A percentile compares a stretch with the other conserved stretches of the same genome.
phyloP scores from a whole-genome alignment of 2,113 vertebrate species.

The Ginglymostoma cirratum region DNA sequence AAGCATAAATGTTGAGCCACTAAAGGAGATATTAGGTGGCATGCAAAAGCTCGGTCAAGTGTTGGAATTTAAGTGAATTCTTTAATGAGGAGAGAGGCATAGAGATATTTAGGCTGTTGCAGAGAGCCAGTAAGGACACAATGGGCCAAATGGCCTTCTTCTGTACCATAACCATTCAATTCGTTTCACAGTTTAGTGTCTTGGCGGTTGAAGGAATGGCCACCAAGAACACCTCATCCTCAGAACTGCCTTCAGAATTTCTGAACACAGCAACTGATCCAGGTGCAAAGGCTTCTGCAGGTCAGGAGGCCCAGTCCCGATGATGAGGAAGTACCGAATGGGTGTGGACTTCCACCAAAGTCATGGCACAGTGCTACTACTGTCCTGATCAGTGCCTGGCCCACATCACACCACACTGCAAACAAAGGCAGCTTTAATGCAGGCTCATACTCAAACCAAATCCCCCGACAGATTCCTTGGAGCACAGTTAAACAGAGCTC shows the following conservation, averaged over 20 bases:
- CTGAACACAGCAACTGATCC: not conserved
- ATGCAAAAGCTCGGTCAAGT: not conserved
- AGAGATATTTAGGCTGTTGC: not conserved
- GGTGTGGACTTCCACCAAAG: not conserved
- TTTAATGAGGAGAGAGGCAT: not conserved
- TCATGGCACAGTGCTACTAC: not conserved
- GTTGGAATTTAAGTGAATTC: not conserved
- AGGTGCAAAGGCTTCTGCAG: not conserved
- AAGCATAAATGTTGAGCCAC: not conserved
- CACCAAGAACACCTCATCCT: not conserved
- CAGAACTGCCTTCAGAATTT: not conserved
- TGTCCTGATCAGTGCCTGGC: not conserved
- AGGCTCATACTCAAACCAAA: not conserved
- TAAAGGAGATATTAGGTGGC: not conserved
- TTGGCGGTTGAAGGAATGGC: not conserved
- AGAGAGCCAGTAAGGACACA: too few species aligned
- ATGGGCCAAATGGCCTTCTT: too few species aligned
- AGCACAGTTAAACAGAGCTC: not conserved
- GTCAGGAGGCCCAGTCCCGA: not conserved
- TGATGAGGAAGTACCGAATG: not conserved
- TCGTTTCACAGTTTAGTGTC: too few species aligned
- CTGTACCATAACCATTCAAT: too few species aligned
- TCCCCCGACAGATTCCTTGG: not conserved
- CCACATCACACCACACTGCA: not conserved
- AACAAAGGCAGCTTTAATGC: slow-evolving; percentile 26